Base-by-base conservation (phyloP, 2,888 invertebrate species). In the Autographa pulchrina region DNA sequence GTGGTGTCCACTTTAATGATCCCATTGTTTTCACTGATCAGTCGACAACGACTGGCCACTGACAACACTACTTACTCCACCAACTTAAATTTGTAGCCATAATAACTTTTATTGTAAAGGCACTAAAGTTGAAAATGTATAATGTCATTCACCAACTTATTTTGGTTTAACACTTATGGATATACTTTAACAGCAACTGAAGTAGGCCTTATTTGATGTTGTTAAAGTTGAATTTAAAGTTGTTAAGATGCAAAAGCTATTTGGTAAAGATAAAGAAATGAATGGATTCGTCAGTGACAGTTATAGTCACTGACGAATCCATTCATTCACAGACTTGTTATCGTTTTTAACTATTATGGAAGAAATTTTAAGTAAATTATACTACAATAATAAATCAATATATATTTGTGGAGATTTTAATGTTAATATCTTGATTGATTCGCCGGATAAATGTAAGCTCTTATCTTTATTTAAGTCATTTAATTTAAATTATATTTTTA, bases 1-100 rank as follows among this genome's bases (percentile, higher is more conserved):
- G 85, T 82, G 86, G 86, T 91, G 92, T 91, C 92, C 92, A 92
- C 90, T 92, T 91, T 94, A 95, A 95, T 91, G 94, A 95, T 90
- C 89, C 94, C 86, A 95, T 95, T 95, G 95, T 95, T 93, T 93
- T 83, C 90, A 82, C 88, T 72, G 82, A 84, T 84, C 82, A 77
- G 72, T 74, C 79, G 89, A 90, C 86, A 93, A 93, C 92, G 89
- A 89, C 90, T 93, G 94, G 93, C 92, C 93, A 92, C 92, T 86
- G 85, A 83, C 89, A 89, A 88, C 88, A 89, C 82, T 87, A 81
- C 84, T 85, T 77, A 87, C 78, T 74, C 78, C 68, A 69, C 64
- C 64, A 81, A 70, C 32, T 59, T 71, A 56, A 18, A 63, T 68
- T 68, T 66, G 63, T 72, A 31, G n/a, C 43, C 11, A 56, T 16